Evolutionary conservation across 2,888 invertebrate species (phyloP).

Genomic region (Platycheirus albimanus): DNA sequence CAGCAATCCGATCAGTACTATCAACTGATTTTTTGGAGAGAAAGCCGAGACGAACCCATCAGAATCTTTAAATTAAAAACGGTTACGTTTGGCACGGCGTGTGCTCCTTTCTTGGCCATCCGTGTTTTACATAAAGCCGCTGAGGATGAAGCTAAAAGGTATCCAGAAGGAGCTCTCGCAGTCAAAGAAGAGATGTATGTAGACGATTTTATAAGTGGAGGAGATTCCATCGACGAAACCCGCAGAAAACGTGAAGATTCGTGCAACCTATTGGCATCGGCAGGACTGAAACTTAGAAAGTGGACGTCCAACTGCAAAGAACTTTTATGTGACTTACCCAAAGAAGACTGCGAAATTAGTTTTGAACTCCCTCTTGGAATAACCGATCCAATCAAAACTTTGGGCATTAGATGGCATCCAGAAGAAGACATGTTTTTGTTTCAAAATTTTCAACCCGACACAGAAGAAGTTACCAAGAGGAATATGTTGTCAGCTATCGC

Average conservation of each 20-base stretch:
- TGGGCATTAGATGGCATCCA: too few relatives aligned
- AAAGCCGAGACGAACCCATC: too few relatives aligned
- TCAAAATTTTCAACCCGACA: too few relatives aligned
- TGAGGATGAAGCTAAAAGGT: too few relatives aligned
- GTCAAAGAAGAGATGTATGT: slow-evolving; percentile 40
- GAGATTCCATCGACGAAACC: slow-evolving; percentile 40
- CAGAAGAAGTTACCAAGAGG: too few relatives aligned
- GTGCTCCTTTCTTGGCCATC: neutral
- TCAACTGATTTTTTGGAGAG: too few relatives aligned
- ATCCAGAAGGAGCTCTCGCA: slow-evolving; percentile 53
- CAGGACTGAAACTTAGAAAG: slow-evolving; percentile 33
- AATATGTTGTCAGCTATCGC: too few relatives aligned
- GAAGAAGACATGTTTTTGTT: too few relatives aligned
- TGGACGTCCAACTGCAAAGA: slow-evolving; percentile 12
- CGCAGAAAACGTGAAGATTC: slow-evolving; percentile 1
- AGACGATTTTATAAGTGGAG: too few relatives aligned
- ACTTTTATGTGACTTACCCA: too few relatives aligned
- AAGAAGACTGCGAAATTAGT: too few relatives aligned
- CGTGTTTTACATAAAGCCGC: slow-evolving; percentile 33
- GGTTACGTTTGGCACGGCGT: slow-evolving; percentile 12
- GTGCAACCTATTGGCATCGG: slow-evolving; percentile 21
- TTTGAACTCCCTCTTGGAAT: slow-evolving; percentile 16
- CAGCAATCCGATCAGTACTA: too few relatives aligned
- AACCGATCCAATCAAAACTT: neutral
- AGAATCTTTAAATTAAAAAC: slow-evolving; percentile 13